A percentile compares a stretch with the other conserved stretches of the same genome.
Evolutionary conservation across 2,797 vertebrate species (phyloP).

Genomic region (Mus caroli): DNA sequence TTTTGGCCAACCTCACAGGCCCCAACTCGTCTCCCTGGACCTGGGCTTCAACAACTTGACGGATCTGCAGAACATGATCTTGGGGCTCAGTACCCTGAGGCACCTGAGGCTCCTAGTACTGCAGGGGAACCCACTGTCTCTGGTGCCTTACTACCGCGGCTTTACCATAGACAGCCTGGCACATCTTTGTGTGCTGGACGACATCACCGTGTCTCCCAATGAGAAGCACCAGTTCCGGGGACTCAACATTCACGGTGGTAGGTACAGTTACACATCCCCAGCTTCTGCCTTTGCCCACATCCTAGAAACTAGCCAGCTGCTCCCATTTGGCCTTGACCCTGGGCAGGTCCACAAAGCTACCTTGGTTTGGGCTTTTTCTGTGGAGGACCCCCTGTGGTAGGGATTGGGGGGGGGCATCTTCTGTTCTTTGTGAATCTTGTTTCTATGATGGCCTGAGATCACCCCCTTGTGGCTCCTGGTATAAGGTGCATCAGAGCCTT

Average conservation of each 20-base stretch:
- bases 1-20: slow-evolving; percentile 87
- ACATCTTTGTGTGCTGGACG: slow-evolving; percentile 89
- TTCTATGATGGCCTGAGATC: slow-evolving; percentile 56
- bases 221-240: slow-evolving; percentile 89
- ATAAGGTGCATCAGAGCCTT: background rate
- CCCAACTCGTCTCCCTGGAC: slow-evolving; percentile 93
- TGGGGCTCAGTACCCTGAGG: slow-evolving; percentile 85
- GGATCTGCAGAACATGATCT: slow-evolving; percentile 87
- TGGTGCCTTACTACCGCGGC: slow-evolving; percentile 92
- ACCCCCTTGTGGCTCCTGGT: slow-evolving; percentile 82
- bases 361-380: background rate
- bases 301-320: fast-evolving
- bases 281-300: background rate
- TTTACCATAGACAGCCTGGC: slow-evolving; percentile 91
- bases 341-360: background rate
- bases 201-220: slow-evolving; percentile 85
- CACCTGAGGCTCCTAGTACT: slow-evolving; percentile 90
- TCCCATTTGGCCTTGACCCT: background rate
- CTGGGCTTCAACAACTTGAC: slow-evolving; percentile 92
- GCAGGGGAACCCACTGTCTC: slow-evolving; percentile 92
- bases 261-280: fast-evolving
- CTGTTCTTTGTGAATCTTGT: background rate
- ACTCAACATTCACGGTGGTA: slow-evolving; percentile 88
- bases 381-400: background rate
- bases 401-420: background rate